Evolutionary conservation across 2,113 vertebrate genomes (phyloP).

Genomic region (Rhinolophus sinicus): DNA sequence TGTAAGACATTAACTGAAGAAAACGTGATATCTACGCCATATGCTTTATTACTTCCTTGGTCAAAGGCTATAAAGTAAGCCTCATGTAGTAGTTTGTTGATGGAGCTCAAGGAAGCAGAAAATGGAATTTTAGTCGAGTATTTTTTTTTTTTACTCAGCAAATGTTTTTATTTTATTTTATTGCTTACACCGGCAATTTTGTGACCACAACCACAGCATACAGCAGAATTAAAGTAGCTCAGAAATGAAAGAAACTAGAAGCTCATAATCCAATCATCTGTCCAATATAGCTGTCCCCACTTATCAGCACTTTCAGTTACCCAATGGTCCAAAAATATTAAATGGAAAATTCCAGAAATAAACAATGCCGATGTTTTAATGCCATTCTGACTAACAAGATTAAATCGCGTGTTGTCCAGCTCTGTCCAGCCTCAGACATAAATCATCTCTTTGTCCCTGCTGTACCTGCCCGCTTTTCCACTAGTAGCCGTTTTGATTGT

Average conservation of each 20-base stretch:
- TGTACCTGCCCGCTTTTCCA: no score
- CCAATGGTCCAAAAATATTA: background rate
- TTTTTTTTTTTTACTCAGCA: no score
- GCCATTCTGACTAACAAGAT: background rate
- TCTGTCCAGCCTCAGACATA: no score
- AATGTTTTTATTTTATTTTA: background rate
- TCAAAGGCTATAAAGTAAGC: background rate
- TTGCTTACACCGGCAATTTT: background rate
- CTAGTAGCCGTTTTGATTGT: background rate
- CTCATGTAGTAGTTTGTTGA: background rate
- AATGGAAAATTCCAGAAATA: background rate
- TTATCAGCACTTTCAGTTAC: background rate
- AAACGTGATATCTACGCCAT: background rate
- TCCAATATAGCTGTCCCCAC: background rate
- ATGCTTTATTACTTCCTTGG: background rate
- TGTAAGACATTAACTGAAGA: background rate
- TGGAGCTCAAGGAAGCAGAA: slow-evolving; percentile 9
- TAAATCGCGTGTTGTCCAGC: background rate
- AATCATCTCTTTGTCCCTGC: background rate
- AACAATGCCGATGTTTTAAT: background rate
- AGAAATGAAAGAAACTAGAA: slow-evolving; percentile 14
- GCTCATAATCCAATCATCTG: background rate
- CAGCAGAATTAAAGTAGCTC: background rate
- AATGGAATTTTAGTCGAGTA: slow-evolving; percentile 39
- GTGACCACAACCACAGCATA: background rate